phyloP scores from a whole-genome alignment of 2,888 invertebrate genomes.

The Netelia fuscicornis region DNA sequence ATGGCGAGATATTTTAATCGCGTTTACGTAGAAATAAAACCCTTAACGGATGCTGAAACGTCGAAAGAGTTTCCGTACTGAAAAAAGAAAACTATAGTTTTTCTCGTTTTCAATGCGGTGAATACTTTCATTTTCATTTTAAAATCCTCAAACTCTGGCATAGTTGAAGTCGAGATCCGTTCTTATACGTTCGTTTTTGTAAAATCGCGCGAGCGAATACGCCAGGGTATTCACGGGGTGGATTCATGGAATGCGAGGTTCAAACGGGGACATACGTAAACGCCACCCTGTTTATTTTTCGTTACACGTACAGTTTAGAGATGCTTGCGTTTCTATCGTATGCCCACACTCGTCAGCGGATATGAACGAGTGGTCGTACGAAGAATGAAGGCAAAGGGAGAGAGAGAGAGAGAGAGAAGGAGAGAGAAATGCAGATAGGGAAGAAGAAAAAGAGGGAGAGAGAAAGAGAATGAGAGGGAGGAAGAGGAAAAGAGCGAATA shows the following conservation, averaged over 20 bases:
- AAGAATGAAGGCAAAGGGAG: not conserved
- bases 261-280: constrained; percentile 37
- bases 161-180: too few species aligned
- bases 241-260: constrained; percentile 40
- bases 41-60: too few species aligned
- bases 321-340: constrained; percentile 53
- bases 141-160: too few species aligned
- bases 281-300: constrained; percentile 57
- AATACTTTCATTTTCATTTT: too few species aligned
- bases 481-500: not conserved
- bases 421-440: not conserved
- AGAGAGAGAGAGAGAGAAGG: too few species aligned
- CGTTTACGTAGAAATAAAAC: too few species aligned
- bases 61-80: too few species aligned
- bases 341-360: constrained; percentile 40
- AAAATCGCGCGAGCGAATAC: not conserved
- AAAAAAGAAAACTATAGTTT: too few species aligned
- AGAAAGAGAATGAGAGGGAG: not conserved
- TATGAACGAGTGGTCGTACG: constrained; percentile 43
- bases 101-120: too few species aligned
- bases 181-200: not conserved
- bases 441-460: constrained; percentile 1
- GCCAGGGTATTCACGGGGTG: not conserved
- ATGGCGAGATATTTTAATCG: not conserved
- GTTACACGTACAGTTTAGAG: constrained; percentile 32